Conservation (phyloP, 2,888 invertebrate genomes). For the Hipparchia sbordonii region DNA sequence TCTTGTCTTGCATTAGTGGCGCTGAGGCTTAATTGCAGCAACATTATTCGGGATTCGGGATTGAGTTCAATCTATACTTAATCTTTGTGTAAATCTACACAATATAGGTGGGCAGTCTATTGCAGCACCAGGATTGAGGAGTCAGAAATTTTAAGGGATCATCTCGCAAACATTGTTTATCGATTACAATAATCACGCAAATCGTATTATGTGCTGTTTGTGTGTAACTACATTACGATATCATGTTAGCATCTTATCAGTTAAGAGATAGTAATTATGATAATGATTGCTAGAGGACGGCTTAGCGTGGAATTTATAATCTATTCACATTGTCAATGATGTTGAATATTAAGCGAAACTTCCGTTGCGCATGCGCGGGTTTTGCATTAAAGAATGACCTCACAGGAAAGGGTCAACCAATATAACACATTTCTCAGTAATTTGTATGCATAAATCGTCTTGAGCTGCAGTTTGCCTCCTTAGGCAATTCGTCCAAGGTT, state of each 20-base stretch:
- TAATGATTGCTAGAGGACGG: neutral
- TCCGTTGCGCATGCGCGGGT: neutral
- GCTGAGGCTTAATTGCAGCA: no score
- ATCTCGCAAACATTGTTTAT: no score
- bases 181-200: no score
- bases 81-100: no score
- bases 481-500: neutral
- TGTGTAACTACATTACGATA: neutral
- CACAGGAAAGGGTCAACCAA: neutral
- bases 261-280: constrained; percentile 9
- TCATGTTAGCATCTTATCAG: constrained; percentile 8
- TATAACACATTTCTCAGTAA: neutral
- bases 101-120: no score
- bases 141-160: neutral
- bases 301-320: constrained; percentile 4
- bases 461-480: neutral
- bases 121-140: no score
- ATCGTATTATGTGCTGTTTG: no score
- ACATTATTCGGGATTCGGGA: no score
- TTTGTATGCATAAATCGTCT: neutral
- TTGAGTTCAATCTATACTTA: no score
- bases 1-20: no score
- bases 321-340: neutral
- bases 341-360: neutral
- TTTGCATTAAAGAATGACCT: neutral